Evolutionary conservation across 1,140 invertebrate genomes (phyloP).

Genomic region (Paraescarpia echinospica): DNA sequence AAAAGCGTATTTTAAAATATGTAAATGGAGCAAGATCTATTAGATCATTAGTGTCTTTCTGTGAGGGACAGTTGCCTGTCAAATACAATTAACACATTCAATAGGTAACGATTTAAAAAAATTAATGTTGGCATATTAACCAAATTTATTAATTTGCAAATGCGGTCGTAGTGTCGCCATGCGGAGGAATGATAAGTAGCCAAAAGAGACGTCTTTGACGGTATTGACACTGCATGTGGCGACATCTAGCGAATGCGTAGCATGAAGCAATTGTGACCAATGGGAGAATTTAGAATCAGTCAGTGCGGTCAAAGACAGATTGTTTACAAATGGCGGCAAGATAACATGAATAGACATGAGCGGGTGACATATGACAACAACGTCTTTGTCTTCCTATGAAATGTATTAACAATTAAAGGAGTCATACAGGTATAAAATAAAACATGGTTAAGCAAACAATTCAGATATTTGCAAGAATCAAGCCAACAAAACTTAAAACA

Average conservation of each 20-base stretch:
- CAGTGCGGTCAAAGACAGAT: background rate
- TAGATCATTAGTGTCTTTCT: too few species aligned
- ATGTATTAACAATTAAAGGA: background rate
- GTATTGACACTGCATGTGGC: background rate
- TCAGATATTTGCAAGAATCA: constrained; percentile 56
- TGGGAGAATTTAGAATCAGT: background rate
- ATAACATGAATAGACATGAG: background rate
- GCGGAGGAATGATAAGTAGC: background rate
- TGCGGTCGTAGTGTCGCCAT: background rate
- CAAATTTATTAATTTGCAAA: too few species aligned
- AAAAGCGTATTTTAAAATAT: too few species aligned
- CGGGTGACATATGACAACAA: background rate
- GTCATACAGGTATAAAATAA: background rate
- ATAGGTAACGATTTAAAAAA: too few species aligned
- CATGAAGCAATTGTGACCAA: background rate
- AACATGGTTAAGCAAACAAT: constrained; percentile 59
- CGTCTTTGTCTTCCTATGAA: background rate
- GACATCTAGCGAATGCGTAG: background rate
- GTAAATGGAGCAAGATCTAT: too few species aligned
- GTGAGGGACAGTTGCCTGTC: too few species aligned
- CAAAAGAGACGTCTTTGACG: background rate
- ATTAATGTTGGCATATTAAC: too few species aligned
- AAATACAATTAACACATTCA: too few species aligned
- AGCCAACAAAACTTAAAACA: constrained; percentile 54
- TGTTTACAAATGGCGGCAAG: constrained; percentile 18